Evolutionary conservation across 1,140 invertebrate genomes (phyloP).

Genomic region (Drosophila arizonae): DNA sequence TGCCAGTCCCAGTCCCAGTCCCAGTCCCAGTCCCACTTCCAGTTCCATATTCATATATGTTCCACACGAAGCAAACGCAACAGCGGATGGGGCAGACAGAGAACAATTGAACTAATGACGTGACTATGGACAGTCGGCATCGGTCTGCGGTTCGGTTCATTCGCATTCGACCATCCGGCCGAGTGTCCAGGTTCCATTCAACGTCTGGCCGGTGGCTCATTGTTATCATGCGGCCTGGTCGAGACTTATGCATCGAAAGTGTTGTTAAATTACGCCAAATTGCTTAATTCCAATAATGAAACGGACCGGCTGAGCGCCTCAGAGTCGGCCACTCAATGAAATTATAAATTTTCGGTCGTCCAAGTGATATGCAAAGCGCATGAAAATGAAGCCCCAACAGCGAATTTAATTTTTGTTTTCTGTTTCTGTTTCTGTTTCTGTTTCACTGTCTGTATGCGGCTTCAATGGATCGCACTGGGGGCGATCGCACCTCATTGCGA

Average conservation of each 20-base stretch:
- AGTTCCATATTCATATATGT: conserved; percentile 33
- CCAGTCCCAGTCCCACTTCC: conserved; percentile 33
- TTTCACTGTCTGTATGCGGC: conserved; percentile 3
- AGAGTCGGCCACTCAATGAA: conserved; percentile 60
- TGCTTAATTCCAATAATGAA: conserved; percentile 82
- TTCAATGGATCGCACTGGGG: conserved; percentile 20
- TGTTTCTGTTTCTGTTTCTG: conserved; percentile 31
- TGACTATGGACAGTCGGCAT: conserved; percentile 70
- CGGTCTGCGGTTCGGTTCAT: conserved; percentile 19
- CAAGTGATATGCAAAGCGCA: conserved; percentile 73
- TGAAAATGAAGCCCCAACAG: conserved; percentile 42
- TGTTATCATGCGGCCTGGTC: conserved; percentile 65
- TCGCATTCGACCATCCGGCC: conserved; percentile 12
- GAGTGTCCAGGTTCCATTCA: conserved; percentile 11
- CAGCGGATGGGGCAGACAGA: conserved; percentile 42
- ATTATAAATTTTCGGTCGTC: conserved; percentile 69
- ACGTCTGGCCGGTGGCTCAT: conserved; percentile 41
- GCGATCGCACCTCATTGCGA: conserved; percentile 46
- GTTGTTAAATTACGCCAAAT: conserved; percentile 81
- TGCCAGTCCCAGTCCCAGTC: conserved; percentile 35
- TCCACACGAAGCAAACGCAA: conserved; percentile 3
- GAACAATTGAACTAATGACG: conserved; percentile 78
- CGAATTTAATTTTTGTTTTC: conserved; percentile 48
- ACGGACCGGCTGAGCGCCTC: conserved; percentile 37
- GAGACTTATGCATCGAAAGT: conserved; percentile 79